phyloP scores from a whole-genome alignment of 2,888 invertebrate genomes.

The Troides aeacus region DNA sequence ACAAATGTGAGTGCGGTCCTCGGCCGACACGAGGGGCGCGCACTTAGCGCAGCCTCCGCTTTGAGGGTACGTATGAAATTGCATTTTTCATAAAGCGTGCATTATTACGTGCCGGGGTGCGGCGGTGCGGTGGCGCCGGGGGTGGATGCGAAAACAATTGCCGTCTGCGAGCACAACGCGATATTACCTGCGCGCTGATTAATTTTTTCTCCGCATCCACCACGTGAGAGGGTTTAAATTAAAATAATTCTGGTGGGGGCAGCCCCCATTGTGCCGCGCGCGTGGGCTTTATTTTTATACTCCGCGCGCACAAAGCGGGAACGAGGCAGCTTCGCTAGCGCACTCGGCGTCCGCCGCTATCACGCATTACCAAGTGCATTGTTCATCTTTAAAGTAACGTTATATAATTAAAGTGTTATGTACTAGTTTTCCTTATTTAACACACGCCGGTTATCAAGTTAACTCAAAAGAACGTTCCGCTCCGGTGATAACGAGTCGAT shows the following conservation, averaged over 20 bases:
- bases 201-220: conserved; percentile 16
- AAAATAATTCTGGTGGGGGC: conserved; percentile 20
- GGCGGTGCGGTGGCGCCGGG: neutral
- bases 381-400: too few species aligned
- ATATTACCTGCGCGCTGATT: conserved; percentile 23
- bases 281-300: neutral
- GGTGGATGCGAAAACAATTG: conserved; percentile 34
- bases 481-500: too few species aligned
- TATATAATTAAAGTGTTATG: too few species aligned
- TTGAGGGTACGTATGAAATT: conserved; percentile 30
- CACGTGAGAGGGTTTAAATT: conserved; percentile 17
- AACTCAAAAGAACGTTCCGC: too few species aligned
- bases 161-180: conserved; percentile 5
- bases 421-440: too few species aligned
- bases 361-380: too few species aligned
- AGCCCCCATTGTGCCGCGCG: conserved; percentile 6
- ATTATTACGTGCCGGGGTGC: conserved; percentile 32
- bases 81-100: conserved; percentile 40
- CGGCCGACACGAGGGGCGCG: too few species aligned
- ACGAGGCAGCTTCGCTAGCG: too few species aligned
- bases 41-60: neutral
- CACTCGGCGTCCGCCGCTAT: too few species aligned
- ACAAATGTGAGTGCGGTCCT: too few species aligned
- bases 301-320: too few species aligned
- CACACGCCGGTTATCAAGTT: too few species aligned